These are phyloP conservation scores for Nycticryphes semicollaris DNA, from an alignment of 2,113 vertebrate genomes.

Conservation along the genomic window DNA sequence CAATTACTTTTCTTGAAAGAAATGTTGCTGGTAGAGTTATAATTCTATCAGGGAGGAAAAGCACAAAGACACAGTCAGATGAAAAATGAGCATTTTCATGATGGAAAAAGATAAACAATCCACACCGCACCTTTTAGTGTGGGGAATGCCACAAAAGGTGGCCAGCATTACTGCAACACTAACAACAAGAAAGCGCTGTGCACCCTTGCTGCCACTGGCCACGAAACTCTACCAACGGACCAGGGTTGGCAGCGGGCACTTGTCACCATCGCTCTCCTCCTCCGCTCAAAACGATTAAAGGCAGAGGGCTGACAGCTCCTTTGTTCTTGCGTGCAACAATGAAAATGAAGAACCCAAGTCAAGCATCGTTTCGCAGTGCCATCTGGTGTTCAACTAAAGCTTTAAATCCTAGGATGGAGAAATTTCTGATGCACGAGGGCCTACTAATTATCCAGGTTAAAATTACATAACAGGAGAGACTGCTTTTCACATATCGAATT, in stretches of 20 bases:
- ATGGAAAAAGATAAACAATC: background rate
- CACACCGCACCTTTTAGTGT: background rate
- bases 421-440: background rate
- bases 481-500: background rate
- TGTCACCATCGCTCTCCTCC: background rate
- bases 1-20: background rate
- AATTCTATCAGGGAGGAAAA: background rate
- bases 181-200: background rate
- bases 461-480: background rate
- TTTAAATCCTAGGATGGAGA: background rate
- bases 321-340: background rate
- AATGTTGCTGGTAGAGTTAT: background rate
- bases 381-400: background rate
- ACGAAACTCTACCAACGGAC: rapidly evolving
- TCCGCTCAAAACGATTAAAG: background rate
- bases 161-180: background rate
- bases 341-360: background rate
- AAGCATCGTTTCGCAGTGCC: conserved; percentile 13
- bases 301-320: background rate
- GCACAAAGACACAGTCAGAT: background rate
- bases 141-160: background rate
- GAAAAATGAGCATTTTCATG: background rate
- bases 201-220: background rate
- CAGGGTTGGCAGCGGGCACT: background rate
- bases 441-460: background rate